Evolutionary conservation across 35 echinoderm and acorn worm species (phyloP).

Genomic region (Lytechinus variegatus): DNA sequence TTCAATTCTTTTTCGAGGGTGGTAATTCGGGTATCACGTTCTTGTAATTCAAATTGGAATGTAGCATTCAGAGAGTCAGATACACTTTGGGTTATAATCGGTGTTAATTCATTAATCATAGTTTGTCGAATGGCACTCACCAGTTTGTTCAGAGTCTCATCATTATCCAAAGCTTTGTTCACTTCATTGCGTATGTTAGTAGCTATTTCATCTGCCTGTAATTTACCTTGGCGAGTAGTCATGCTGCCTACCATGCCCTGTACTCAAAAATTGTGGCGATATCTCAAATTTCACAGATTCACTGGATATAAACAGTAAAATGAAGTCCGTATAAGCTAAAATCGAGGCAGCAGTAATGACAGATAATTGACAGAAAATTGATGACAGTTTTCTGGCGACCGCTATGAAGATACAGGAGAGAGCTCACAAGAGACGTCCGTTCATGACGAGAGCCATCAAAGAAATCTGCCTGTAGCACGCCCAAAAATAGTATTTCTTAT

Average conservation of each 20-base stretch:
- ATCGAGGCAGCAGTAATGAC: background rate
- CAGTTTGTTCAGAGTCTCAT: too few relatives aligned
- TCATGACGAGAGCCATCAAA: constrained; percentile 21
- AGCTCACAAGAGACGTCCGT: constrained; percentile 10
- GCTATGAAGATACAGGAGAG: background rate
- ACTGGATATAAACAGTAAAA: background rate
- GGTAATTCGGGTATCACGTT: background rate
- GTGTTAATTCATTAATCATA: background rate
- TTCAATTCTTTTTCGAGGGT: background rate
- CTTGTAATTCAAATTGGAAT: background rate
- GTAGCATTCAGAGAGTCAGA: background rate
- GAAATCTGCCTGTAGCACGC: too few relatives aligned
- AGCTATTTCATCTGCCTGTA: background rate
- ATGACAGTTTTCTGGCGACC: constrained; percentile 24
- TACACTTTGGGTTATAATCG: background rate
- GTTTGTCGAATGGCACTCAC: background rate
- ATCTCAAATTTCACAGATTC: background rate
- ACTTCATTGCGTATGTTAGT: background rate
- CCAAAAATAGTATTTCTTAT: too few relatives aligned
- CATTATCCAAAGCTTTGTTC: background rate
- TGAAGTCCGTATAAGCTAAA: background rate
- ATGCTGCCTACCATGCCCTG: background rate
- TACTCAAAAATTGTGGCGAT: background rate
- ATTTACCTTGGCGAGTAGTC: background rate
- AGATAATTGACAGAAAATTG: background rate